Evolutionary conservation across 2,797 vertebrate genomes (phyloP).

Genomic region (Gallirallus australis): DNA sequence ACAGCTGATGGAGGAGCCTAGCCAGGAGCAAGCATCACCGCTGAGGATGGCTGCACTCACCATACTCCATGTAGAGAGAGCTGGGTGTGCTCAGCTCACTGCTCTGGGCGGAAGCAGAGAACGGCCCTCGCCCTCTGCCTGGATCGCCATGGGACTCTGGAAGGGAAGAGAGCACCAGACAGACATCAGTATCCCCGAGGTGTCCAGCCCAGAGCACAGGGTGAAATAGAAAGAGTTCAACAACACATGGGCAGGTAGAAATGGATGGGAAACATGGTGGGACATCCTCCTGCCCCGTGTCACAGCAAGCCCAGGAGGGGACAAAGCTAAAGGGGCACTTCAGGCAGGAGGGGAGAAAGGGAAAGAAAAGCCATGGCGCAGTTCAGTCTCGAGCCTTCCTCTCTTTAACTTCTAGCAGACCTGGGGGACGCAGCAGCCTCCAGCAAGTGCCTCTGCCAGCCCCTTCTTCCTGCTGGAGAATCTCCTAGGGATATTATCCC

Average conservation of each 20-base stretch:
- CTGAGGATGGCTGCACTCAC: conserved; percentile 76
- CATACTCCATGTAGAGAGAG: conserved; percentile 88
- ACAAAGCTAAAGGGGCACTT: not conserved
- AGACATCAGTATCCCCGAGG: not conserved
- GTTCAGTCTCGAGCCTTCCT: fast-evolving
- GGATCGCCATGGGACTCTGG: conserved; percentile 81
- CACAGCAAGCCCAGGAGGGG: not conserved
- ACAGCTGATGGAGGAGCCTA: not conserved
- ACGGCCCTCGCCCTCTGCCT: conserved; percentile 71
- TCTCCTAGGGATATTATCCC: not conserved
- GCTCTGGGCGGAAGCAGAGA: conserved; percentile 81
- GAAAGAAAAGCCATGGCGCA: not conserved
- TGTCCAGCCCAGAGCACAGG: not conserved
- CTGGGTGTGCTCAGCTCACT: conserved; percentile 80
- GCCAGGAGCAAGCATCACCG: fast-evolving
- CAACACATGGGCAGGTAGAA: not conserved
- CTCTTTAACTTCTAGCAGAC: not conserved
- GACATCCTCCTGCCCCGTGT: not conserved
- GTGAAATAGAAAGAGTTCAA: not conserved
- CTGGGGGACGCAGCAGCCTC: not conserved
- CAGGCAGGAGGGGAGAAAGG: not conserved
- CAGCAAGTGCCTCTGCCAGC: not conserved
- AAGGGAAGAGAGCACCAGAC: not conserved
- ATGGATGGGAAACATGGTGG: not conserved
- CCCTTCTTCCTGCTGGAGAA: not conserved